Conservation (phyloP, 2,888 invertebrate genomes). For the Luperina nickerlii region DNA sequence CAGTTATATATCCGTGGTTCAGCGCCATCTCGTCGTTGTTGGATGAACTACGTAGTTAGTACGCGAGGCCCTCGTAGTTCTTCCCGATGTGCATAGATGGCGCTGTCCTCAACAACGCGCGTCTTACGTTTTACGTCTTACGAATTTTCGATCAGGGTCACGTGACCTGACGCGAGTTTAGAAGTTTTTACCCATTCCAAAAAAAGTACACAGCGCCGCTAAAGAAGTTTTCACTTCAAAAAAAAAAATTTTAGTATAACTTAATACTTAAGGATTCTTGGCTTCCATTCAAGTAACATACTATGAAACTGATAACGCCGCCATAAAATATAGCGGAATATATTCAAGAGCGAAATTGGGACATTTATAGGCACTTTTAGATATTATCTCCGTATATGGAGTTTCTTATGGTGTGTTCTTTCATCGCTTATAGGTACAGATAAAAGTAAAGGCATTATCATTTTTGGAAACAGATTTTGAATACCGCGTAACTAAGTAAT, state of each 20-base stretch:
- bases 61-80: no score
- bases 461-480: constrained; percentile 5
- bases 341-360: constrained; percentile 44
- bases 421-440: constrained; percentile 22
- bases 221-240: no score
- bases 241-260: neutral
- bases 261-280: constrained; percentile 23
- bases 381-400: constrained; percentile 42
- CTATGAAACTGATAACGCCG: constrained; percentile 37
- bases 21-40: no score
- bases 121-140: no score
- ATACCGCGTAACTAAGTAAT: neutral
- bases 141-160: no score
- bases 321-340: constrained; percentile 54
- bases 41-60: no score
- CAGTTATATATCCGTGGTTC: no score
- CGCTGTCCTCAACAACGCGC: no score
- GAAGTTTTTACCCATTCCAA: no score
- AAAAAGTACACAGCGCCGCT: no score
- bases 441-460: constrained; percentile 21
- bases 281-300: constrained; percentile 43
- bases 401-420: constrained; percentile 47
- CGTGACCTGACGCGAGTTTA: no score
- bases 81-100: no score
- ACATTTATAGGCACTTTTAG: constrained; percentile 54